phyloP scores from a whole-genome alignment of 2,888 invertebrate genomes.

The Leuctra nigra region DNA sequence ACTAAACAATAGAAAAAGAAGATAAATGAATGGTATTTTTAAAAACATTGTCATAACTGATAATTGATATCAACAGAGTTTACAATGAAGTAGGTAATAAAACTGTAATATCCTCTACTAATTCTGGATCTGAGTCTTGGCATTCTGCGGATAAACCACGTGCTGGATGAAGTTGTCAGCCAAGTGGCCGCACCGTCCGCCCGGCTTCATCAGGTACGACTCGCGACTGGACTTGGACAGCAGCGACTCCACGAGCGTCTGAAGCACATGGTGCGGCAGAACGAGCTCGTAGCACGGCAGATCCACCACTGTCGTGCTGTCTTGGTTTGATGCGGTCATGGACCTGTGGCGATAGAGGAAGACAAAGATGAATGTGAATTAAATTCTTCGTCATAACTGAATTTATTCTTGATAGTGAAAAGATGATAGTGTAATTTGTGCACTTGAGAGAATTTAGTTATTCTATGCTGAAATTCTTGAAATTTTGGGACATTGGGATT shows the following conservation, averaged over 20 bases:
- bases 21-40: no score
- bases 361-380: conserved; percentile 1
- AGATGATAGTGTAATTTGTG: no score
- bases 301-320: conserved; percentile 30
- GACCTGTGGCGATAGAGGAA: background rate
- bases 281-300: conserved; percentile 39
- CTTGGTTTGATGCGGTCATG: background rate
- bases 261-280: conserved; percentile 52
- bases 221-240: conserved; percentile 45
- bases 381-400: background rate
- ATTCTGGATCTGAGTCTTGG: background rate
- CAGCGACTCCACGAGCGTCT: conserved; percentile 56
- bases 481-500: no score
- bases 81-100: no score
- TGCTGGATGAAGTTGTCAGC: conserved; percentile 1
- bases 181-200: background rate
- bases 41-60: no score
- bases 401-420: no score
- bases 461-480: no score
- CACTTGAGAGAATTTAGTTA: no score
- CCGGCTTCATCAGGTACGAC: conserved; percentile 5
- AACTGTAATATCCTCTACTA: no score
- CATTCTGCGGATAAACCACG: conserved; percentile 5
- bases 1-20: no score
- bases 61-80: no score